Conservation (phyloP, 2,888 invertebrate species). For the Pteria penguin region DNA sequence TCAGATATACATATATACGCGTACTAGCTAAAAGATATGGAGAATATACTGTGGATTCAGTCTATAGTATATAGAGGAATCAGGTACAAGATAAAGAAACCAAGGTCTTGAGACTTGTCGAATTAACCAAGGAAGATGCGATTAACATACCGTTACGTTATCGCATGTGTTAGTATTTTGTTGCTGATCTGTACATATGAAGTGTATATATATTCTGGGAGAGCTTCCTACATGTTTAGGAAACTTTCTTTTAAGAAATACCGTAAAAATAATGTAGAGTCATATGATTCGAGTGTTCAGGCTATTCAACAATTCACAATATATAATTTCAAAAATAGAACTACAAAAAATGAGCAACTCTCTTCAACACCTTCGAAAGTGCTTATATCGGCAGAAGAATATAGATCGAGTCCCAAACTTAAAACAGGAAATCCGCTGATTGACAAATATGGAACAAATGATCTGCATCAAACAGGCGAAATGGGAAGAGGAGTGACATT, state of each 20-base stretch:
- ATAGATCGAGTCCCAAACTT: constrained; percentile 44
- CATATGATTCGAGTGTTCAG: background rate
- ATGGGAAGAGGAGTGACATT: constrained; percentile 61
- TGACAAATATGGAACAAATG: constrained; percentile 63
- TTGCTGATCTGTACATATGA: constrained; percentile 38
- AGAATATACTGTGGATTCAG: no score
- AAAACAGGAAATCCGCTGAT: constrained; percentile 64
- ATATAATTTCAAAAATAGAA: background rate
- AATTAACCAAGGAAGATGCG: constrained; percentile 25
- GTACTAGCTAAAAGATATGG: no score
- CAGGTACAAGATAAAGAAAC: no score
- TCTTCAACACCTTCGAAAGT: constrained; percentile 10
- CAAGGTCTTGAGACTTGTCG: no score
- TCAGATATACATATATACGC: no score
- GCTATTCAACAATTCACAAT: background rate
- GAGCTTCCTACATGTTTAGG: background rate
- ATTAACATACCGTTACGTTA: constrained; percentile 27
- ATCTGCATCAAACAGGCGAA: constrained; percentile 58
- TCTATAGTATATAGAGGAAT: no score
- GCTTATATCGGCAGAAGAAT: constrained; percentile 48
- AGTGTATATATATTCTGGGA: constrained; percentile 21
- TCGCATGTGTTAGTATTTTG: constrained; percentile 12
- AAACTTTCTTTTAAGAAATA: background rate
- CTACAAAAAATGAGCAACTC: background rate
- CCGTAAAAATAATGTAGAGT: background rate